Conservation (phyloP, 2,797 vertebrate genomes). For the Florisuga fusca region DNA sequence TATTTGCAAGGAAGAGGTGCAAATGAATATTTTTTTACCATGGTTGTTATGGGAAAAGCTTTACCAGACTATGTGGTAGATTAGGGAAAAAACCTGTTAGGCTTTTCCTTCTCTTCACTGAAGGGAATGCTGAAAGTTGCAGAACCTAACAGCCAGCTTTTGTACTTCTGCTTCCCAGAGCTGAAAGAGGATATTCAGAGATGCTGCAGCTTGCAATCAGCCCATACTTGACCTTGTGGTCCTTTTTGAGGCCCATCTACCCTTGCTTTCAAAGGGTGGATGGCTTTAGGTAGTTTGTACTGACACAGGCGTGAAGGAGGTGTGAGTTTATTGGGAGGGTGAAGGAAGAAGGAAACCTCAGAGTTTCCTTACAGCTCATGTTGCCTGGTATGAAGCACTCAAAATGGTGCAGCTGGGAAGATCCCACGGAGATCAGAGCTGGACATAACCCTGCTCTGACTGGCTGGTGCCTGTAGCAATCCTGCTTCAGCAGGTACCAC, state of each 20-base stretch:
- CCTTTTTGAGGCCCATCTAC: not conserved
- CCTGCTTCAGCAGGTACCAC: not conserved
- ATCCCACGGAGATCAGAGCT: not conserved
- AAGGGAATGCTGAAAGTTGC: not conserved
- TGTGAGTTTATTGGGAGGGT: not conserved
- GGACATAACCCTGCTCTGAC: fast-evolving
- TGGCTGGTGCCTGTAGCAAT: not conserved
- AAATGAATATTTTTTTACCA: not conserved
- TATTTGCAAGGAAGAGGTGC: not conserved
- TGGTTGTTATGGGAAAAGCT: not conserved
- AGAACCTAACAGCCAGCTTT: not conserved
- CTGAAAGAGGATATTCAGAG: not conserved
- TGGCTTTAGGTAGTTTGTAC: not conserved
- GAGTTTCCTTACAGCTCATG: not conserved
- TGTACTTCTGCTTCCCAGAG: not conserved
- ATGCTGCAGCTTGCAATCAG: not conserved
- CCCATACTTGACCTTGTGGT: not conserved
- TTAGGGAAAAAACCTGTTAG: not conserved
- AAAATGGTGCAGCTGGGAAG: not conserved
- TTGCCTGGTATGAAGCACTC: not conserved
- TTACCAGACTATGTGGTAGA: not conserved
- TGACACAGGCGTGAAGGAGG: not conserved
- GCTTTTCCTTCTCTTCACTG: not conserved
- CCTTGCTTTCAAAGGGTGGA: not conserved
- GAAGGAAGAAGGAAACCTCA: not conserved